phyloP scores from a whole-genome alignment of 2,888 invertebrate genomes.

The Idaea dimidiata region DNA sequence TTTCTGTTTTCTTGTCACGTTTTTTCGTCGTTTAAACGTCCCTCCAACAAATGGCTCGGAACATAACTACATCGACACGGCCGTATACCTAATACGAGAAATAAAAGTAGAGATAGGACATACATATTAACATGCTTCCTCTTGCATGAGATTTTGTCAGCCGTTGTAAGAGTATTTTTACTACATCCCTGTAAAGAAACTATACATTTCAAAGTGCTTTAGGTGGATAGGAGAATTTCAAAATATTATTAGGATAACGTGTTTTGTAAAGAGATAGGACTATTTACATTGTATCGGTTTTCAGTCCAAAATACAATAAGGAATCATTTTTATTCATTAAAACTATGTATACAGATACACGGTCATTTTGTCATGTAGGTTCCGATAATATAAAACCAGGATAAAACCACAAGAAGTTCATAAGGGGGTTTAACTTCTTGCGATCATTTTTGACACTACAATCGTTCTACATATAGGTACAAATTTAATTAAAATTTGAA shows the following conservation, averaged over 20 bases:
- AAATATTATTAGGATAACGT: not conserved
- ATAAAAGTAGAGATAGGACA: slow-evolving; percentile 38
- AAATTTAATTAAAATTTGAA: too few relatives aligned
- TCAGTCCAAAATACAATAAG: too few relatives aligned
- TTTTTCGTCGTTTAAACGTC: slow-evolving; percentile 70
- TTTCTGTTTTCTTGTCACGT: slow-evolving; percentile 74
- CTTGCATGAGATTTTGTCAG: not conserved
- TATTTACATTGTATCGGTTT: too few relatives aligned
- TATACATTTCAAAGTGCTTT: not conserved
- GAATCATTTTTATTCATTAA: too few relatives aligned
- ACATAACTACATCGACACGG: slow-evolving; percentile 60
- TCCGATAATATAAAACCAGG: too few relatives aligned
- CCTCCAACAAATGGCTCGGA: slow-evolving; percentile 65
- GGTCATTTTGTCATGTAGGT: too few relatives aligned
- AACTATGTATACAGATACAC: too few relatives aligned
- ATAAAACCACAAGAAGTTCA: too few relatives aligned
- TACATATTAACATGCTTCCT: slow-evolving; percentile 19
- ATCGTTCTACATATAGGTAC: too few relatives aligned
- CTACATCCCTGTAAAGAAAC: not conserved
- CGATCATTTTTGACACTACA: too few relatives aligned
- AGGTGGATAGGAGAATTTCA: not conserved
- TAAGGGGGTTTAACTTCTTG: too few relatives aligned
- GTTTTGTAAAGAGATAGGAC: not conserved
- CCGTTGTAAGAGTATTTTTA: not conserved
- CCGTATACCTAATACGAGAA: slow-evolving; percentile 46